These are phyloP conservation scores for Notothenia coriiceps DNA, from an alignment of 2,113 vertebrate species.

Conservation along the genomic window DNA sequence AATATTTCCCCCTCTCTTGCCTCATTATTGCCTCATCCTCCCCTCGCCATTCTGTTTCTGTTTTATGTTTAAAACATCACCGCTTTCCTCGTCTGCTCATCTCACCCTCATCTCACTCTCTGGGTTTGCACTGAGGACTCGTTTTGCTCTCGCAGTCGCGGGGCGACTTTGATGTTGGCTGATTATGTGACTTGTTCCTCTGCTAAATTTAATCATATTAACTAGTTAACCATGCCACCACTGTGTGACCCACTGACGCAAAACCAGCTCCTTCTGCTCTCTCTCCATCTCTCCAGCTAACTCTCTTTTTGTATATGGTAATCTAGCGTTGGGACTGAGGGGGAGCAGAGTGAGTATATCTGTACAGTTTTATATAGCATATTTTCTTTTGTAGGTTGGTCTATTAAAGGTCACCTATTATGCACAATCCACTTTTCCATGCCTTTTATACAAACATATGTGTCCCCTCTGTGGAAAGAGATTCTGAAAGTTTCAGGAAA, in stretches of 20 bases:
- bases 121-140: slow-evolving; percentile 39
- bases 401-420: no score
- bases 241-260: slow-evolving; percentile 74
- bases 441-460: no score
- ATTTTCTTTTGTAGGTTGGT: no score
- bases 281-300: not conserved
- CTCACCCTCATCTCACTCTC: slow-evolving; percentile 26
- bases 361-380: not conserved
- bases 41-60: slow-evolving; percentile 18
- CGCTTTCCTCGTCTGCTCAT: slow-evolving; percentile 38
- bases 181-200: slow-evolving; percentile 78
- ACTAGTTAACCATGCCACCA: slow-evolving; percentile 77
- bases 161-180: slow-evolving; percentile 79
- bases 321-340: slow-evolving; percentile 70
- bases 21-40: slow-evolving; percentile 65
- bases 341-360: slow-evolving; percentile 32
- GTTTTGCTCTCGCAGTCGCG: slow-evolving; percentile 45
- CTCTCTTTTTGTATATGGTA: slow-evolving; percentile 61
- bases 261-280: slow-evolving; percentile 47
- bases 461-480: no score
- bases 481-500: no score
- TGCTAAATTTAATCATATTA: slow-evolving; percentile 82
- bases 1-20: slow-evolving; percentile 46
- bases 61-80: slow-evolving; percentile 63
- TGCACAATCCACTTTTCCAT: no score